These are phyloP conservation scores for Lipotes vexillifer DNA, from an alignment of 2,113 vertebrate species.

Conservation along the genomic window DNA sequence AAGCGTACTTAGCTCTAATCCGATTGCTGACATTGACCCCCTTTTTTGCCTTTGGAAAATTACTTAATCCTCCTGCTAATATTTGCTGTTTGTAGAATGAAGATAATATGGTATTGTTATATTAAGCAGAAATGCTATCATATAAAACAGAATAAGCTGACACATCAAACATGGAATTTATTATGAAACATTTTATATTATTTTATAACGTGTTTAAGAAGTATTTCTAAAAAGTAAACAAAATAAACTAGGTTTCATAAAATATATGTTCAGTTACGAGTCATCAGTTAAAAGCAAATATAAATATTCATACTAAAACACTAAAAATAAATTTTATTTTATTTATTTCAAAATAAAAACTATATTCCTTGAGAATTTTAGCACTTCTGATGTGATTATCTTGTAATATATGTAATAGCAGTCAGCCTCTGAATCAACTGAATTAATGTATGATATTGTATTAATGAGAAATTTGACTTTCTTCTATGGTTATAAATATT, in stretches of 20 bases:
- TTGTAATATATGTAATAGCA: not conserved
- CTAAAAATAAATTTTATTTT: not conserved
- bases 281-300: not conserved
- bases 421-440: not conserved
- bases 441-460: not conserved
- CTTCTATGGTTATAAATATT: not conserved
- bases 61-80: slow-evolving; percentile 5
- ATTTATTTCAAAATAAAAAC: not conserved
- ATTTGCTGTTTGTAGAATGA: not conserved
- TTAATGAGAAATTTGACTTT: not conserved
- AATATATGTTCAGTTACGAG: not conserved
- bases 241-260: not conserved
- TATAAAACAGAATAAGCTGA: not conserved
- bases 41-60: slow-evolving; percentile 19
- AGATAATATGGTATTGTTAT: not conserved
- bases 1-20: slow-evolving; percentile 19
- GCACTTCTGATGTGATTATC: not conserved
- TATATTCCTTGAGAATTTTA: not conserved
- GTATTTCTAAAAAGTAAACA: not conserved
- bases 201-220: not conserved
- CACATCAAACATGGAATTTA: not conserved
- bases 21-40: not conserved
- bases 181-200: not conserved
- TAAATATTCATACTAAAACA: not conserved
- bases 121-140: not conserved